Evolutionary conservation across 2,888 invertebrate species (phyloP).

Genomic region (Epinotia demarniana): DNA sequence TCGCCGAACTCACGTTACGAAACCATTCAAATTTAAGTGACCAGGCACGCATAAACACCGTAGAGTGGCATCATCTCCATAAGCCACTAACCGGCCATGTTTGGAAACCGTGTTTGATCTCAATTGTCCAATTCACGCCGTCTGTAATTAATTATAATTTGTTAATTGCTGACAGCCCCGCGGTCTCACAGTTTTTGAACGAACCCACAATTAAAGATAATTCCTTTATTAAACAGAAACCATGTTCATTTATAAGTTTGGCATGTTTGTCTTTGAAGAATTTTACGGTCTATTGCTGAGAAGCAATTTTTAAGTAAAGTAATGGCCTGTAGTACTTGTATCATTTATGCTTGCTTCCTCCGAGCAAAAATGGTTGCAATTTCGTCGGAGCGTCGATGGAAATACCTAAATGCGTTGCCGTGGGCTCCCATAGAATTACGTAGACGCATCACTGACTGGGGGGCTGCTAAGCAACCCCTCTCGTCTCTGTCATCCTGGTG

Average conservation of each 20-base stretch:
- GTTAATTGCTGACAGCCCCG: constrained; percentile 50
- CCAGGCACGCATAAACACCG: constrained; percentile 31
- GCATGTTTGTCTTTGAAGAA: constrained; percentile 22
- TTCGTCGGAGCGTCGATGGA: constrained; percentile 18
- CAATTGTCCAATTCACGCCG: constrained; percentile 59
- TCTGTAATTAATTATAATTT: constrained; percentile 54
- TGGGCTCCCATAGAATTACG: constrained; percentile 14
- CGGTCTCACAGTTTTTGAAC: constrained; percentile 31
- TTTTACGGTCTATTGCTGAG: constrained; percentile 14
- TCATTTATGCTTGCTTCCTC: neutral
- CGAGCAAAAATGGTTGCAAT: constrained; percentile 29
- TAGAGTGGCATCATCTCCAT: constrained; percentile 3
- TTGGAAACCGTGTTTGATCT: constrained; percentile 48
- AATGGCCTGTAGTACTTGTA: neutral
- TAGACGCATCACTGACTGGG: constrained; percentile 40
- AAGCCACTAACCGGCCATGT: constrained; percentile 19
- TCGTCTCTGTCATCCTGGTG: constrained; percentile 27
- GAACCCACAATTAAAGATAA: constrained; percentile 40
- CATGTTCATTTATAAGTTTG: constrained; percentile 22
- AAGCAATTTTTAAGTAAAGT: neutral
- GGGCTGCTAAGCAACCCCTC: constrained; percentile 51
- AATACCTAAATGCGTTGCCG: constrained; percentile 25
- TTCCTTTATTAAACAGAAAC: constrained; percentile 42
- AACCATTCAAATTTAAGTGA: constrained; percentile 25
- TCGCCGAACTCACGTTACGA: constrained; percentile 1